Base-by-base conservation (phyloP, 1,140 invertebrate genomes). In the Ridgeia piscesae region DNA sequence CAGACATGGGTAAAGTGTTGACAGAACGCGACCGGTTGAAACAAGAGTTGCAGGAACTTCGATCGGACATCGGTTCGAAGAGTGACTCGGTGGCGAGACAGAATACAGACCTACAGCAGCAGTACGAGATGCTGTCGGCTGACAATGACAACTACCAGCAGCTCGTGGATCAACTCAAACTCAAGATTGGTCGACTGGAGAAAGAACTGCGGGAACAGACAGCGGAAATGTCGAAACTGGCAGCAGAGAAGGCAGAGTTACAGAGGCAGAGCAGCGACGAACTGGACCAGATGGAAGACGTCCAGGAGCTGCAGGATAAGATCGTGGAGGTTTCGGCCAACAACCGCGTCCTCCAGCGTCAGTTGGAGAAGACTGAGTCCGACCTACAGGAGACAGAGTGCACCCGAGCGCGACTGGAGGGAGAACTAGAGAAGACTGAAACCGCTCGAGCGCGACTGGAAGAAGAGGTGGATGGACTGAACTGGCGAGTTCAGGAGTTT, bases 131-230 rank as follows among this genome's bases (percentile, higher is more conserved):
- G 9, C 95, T 98, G 17, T 97, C 97, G 4, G 96, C 97, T 33
- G 97, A 97, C n/a, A 98, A 98, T 94, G 97, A 98, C 77, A 96
- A 98, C 93, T 95, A 98, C 91, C 97, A 98, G 94, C 94, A 96
- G 35, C 94, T 96, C 88, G 93, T 96, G 34, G 93, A 95, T 77
- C 94, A 94, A 34, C 93, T 96, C 1, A 95, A 96, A 92, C 95
- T 95, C 94, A 94, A 93, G 92, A 94, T 96, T 50, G 94, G 94
- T 89, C 95, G 96, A 92, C 92, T 97, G 31, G 95, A 98, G 92
- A 97, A 97, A 92, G 96, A 97, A 92, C 96, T 92, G 17, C 91
- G 92, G 31, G 92, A 94, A 21, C 11, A 35, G 48, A 58, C 17
- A 9, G 34, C 91, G 92, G 77, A 89, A 89, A 92, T 8, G 17